Evolutionary conservation across 2,888 invertebrate genomes (phyloP).

Genomic region (Herminia tarsipennalis): DNA sequence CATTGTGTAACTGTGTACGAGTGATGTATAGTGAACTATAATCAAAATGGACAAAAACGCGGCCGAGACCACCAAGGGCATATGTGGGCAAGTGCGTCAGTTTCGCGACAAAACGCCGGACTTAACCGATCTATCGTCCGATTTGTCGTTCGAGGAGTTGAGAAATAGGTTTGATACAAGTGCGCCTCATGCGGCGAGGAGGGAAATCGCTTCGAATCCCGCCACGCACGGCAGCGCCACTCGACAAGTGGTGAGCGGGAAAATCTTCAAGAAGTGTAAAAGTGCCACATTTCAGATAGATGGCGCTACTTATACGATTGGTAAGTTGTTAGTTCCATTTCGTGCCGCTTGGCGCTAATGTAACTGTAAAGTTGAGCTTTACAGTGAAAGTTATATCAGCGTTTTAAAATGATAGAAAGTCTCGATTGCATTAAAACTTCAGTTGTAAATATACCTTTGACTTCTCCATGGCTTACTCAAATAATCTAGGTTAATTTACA

Average conservation of each 20-base stretch:
- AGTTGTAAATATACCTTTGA: no score
- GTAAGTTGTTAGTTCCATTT: slow-evolving; percentile 80
- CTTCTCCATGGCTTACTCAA: no score
- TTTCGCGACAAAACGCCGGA: slow-evolving; percentile 66
- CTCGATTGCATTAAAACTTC: no score
- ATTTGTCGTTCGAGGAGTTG: slow-evolving; percentile 77
- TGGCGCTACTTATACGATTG: slow-evolving; percentile 94
- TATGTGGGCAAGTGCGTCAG: slow-evolving; percentile 73
- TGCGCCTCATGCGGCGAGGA: slow-evolving; percentile 63
- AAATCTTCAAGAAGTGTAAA: slow-evolving; percentile 92
- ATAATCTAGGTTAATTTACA: no score
- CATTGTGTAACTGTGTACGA: slow-evolving; percentile 51
- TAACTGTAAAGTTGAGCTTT: no score
- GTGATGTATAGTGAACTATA: slow-evolving; percentile 45
- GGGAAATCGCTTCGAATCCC: slow-evolving; percentile 76
- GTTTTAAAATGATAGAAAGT: no score
- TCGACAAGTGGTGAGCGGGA: slow-evolving; percentile 82
- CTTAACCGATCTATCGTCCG: slow-evolving; percentile 63
- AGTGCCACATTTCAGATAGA: slow-evolving; percentile 95
- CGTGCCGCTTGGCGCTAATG: slow-evolving; percentile 40
- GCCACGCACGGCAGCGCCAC: slow-evolving; percentile 81
- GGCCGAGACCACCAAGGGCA: slow-evolving; percentile 57
- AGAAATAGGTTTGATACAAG: slow-evolving; percentile 76
- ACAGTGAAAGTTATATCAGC: no score
- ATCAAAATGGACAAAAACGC: slow-evolving; percentile 66